Base-by-base conservation (phyloP, 2,797 vertebrate genomes). In the Lithobates pipiens region DNA sequence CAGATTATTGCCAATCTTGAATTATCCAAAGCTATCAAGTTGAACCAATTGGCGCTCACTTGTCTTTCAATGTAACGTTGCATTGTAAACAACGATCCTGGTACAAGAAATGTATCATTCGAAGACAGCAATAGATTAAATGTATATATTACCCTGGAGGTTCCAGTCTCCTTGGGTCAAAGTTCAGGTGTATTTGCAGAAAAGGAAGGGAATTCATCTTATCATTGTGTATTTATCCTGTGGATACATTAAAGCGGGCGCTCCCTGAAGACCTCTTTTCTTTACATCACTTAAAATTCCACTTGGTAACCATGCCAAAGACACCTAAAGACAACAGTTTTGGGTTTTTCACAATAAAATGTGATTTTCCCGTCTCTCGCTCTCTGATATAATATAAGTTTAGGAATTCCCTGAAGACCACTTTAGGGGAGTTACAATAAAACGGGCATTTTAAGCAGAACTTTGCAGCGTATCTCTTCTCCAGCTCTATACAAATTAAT, bases 71-170 rank as follows among this genome's bases (percentile, higher is more conserved):
- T 46, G n/a, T 77, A 57, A 77, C 72, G 67, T 77, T 71, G 27
- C 42, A 65, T 25, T 78, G 69, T 89, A 91, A 87, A 88, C 61
- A 86, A 89, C 88, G 88, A 88, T 5, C 83, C 88, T 80, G 87
- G 74, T 88, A 89, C 86, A 89, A 42, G 86, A 86, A 90, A 92
- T 85, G 88, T 87, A 89, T 89, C 88, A 88, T 86, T 87, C 70
- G 82, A 16, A 74, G 78, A 76, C 46, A 90, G 88, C 76, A 32
- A 88, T 91, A 86, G 82, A 89, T 89, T 90, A 90, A 89, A 90
- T 92, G 93, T 88, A 83, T 88, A 83, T 90, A 89, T 91, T 91
- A 90, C 89, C 89, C 88, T 89, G 88, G 90, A 90, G 89, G 88
- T 87, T 88, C 78, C 84, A 79, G 69, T 89, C 92, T 89, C 65